phyloP scores from a whole-genome alignment of 2,113 vertebrate genomes.

The Rhadina sibilatrix region DNA sequence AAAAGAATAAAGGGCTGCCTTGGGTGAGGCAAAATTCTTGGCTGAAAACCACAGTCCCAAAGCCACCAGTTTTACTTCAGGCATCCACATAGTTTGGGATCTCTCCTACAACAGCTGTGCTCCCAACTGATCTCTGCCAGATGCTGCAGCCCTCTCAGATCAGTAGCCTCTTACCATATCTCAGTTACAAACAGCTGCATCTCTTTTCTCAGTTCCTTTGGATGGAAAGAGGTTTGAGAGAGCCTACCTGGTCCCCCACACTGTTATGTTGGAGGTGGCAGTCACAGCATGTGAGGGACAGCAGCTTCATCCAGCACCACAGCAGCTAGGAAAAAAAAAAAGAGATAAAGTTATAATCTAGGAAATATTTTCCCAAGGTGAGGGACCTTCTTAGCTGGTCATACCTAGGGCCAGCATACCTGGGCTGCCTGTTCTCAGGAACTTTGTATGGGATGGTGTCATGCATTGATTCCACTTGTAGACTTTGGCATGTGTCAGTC shows the following conservation, averaged over 20 bases:
- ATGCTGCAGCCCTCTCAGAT: not conserved
- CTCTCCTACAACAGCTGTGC: not conserved
- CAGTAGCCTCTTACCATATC: not conserved
- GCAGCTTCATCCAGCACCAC: not conserved
- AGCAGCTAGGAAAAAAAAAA: not conserved
- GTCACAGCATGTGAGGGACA: not conserved
- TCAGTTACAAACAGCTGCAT: not conserved
- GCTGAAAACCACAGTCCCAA: not conserved
- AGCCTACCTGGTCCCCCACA: fast-evolving
- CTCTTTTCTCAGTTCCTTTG: not conserved
- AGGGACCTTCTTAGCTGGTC: not conserved
- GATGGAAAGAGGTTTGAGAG: not conserved
- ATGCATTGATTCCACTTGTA: not conserved
- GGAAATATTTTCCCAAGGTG: not conserved
- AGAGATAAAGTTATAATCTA: not conserved
- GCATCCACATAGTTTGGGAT: not conserved
- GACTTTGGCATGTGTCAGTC: not conserved
- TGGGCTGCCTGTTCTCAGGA: not conserved
- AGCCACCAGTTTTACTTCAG: not conserved
- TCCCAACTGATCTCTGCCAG: not conserved
- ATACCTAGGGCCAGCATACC: not conserved
- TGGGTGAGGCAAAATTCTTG: not conserved
- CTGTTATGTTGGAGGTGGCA: not conserved
- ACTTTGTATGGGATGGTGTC: not conserved
- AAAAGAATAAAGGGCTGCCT: not conserved